phyloP scores from a whole-genome alignment of 2,113 vertebrate genomes.

The Sitta europaea region DNA sequence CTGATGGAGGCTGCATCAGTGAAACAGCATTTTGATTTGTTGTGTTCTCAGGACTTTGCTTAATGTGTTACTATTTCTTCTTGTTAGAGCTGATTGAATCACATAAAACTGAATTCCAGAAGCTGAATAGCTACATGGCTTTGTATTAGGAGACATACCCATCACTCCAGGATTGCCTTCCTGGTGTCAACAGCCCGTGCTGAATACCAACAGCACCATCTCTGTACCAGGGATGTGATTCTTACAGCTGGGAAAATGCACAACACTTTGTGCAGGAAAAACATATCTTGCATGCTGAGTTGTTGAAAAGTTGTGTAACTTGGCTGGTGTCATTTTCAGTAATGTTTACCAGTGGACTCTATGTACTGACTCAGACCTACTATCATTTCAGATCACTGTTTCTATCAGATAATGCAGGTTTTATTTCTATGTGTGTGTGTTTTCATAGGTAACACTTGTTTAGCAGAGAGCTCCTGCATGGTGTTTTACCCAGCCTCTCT shows the following conservation, averaged over 20 bases:
- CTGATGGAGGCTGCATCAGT: neutral
- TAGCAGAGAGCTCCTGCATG: neutral
- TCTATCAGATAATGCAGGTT: neutral
- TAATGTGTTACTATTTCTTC: constrained; percentile 20
- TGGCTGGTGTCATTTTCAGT: neutral
- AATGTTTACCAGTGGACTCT: neutral
- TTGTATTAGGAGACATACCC: neutral
- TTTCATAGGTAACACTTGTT: neutral
- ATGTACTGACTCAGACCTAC: neutral
- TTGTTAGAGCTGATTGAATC: constrained; percentile 20
- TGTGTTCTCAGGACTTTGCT: neutral
- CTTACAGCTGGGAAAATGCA: neutral
- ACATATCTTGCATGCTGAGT: neutral
- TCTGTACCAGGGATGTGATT: neutral
- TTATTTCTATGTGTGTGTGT: neutral
- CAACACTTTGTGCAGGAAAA: neutral
- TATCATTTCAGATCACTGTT: neutral
- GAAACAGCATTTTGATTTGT: neutral
- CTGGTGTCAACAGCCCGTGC: neutral
- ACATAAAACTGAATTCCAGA: neutral
- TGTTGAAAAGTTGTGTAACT: neutral
- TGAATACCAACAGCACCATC: neutral
- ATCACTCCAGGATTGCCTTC: neutral
- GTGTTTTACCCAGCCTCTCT: neutral
- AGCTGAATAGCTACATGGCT: neutral